Percentiles rank a stretch among this genome's conserved stretches.
phyloP scores from a whole-genome alignment of 2,888 invertebrate genomes.

The Meandrusa payeni region DNA sequence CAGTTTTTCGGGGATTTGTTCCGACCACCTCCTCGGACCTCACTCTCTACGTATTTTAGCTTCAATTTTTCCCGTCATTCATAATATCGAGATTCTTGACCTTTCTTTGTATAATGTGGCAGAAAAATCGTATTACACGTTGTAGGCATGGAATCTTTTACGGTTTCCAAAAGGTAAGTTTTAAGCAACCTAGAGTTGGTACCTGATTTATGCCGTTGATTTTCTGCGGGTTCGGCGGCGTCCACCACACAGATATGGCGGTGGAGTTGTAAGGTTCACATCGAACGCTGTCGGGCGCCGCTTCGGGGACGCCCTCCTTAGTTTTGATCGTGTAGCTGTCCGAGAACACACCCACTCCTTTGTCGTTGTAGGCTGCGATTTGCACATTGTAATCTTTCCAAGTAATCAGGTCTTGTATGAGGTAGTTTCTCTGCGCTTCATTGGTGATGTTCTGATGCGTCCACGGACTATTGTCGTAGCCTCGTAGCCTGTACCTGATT shows the following conservation, averaged over 20 bases:
- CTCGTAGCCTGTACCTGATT: constrained; percentile 93
- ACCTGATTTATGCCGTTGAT: constrained; percentile 99
- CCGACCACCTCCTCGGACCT: too few species aligned
- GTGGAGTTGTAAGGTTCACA: constrained; percentile 93
- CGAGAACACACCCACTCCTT: constrained; percentile 96
- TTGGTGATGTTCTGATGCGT: constrained; percentile 95
- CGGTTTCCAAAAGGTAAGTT: too few species aligned
- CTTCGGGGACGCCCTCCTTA: constrained; percentile 96
- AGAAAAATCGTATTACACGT: background rate
- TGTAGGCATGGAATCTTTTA: too few species aligned
- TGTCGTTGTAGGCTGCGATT: constrained; percentile 98
- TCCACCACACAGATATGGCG: constrained; percentile 91
- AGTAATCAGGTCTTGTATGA: constrained; percentile 95
- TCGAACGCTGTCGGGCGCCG: constrained; percentile 91
- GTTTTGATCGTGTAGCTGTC: constrained; percentile 96
- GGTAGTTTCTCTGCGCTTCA: constrained; percentile 93
- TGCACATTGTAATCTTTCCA: constrained; percentile 99
- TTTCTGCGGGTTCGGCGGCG: constrained; percentile 97
- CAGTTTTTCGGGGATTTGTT: too few species aligned
- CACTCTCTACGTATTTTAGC: too few species aligned
- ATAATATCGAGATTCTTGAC: too few species aligned
- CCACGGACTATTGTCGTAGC: constrained; percentile 96
- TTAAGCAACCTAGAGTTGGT: too few species aligned
- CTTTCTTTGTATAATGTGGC: too few species aligned
- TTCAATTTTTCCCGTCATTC: too few species aligned